Evolutionary conservation across 2,797 vertebrate genomes (phyloP), one percentile per base, ranked within the genome.

Genomic region (Hippopotamyrus pictus): DNA sequence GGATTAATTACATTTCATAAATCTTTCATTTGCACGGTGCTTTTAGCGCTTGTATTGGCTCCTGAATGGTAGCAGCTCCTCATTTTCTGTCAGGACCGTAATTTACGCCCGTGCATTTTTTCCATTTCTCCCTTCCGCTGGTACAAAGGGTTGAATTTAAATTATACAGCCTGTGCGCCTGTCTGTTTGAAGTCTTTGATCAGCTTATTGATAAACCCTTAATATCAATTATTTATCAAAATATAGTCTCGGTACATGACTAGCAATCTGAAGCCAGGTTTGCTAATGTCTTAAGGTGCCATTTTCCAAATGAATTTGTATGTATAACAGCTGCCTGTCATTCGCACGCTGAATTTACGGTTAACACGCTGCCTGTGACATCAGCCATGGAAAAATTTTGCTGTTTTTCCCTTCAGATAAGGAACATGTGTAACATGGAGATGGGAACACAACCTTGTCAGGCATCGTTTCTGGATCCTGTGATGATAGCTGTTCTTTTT

Each of bases 1-100:
- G 54, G 54, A 89, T 89, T 89, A 85, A 89, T 83, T 89, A 44
- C 79, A 14, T 33, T 65, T 65, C 88, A 85, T 76, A 88, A 76
- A 76, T 84, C 88, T 89, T 89, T 54, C 73, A 59, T 83, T 89
- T 85, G 57, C 51, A 65, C 41, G 44, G 84, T 65, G 73, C 88
- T 88, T 88, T 79, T 88, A 82, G 69, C 88, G 57, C 82, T 84
- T 12, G 37, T 22, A 12, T 19, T 48, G 8, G 44, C 82, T 84
- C 44, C 8, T 41, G 46, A 84, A 50, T 5, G 82, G 46, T 19
- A 11, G n/a, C 41, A 22, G 85, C 85, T 33, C 54, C 85, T 25
- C 46, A 86, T 86, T 48, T 62, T 62, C 25, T 19, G 14, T 33
- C 51, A 79, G 46, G 22, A 17, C 29, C 17, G 5, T 65, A 85